Conservation (phyloP, 92 coral and sea anemone genomes). For the Palythoa heliodiscus region DNA sequence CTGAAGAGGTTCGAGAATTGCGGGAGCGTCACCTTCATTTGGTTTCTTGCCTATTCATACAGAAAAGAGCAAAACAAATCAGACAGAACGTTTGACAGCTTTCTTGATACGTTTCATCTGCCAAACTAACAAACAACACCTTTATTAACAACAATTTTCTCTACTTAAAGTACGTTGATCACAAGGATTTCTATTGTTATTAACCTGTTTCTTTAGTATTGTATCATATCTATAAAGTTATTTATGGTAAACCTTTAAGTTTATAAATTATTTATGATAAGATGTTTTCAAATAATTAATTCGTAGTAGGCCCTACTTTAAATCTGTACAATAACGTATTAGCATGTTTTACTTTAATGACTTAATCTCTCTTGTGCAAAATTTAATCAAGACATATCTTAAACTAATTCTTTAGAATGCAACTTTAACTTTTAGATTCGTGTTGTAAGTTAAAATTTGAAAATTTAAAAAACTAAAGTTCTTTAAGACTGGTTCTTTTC, state of each 20-base stretch:
- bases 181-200: neutral
- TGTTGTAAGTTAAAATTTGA: neutral
- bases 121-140: neutral
- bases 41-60: constrained; percentile 11
- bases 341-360: too few relatives aligned
- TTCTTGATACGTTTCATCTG: neutral
- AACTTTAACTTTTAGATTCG: too few relatives aligned
- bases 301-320: too few relatives aligned
- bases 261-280: too few relatives aligned
- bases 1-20: constrained; percentile 53
- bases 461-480: neutral
- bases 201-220: too few relatives aligned
- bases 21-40: constrained; percentile 46
- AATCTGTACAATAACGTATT: too few relatives aligned
- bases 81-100: neutral
- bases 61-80: neutral
- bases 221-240: too few relatives aligned
- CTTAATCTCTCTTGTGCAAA: too few relatives aligned
- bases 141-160: neutral
- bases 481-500: neutral
- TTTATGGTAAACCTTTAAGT: too few relatives aligned
- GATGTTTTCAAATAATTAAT: too few relatives aligned
- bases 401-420: too few relatives aligned
- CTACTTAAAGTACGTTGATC: neutral
- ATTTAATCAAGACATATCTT: too few relatives aligned